Evolutionary conservation across 2,888 invertebrate genomes (phyloP).

Genomic region (Blastobasis lacticolella): DNA sequence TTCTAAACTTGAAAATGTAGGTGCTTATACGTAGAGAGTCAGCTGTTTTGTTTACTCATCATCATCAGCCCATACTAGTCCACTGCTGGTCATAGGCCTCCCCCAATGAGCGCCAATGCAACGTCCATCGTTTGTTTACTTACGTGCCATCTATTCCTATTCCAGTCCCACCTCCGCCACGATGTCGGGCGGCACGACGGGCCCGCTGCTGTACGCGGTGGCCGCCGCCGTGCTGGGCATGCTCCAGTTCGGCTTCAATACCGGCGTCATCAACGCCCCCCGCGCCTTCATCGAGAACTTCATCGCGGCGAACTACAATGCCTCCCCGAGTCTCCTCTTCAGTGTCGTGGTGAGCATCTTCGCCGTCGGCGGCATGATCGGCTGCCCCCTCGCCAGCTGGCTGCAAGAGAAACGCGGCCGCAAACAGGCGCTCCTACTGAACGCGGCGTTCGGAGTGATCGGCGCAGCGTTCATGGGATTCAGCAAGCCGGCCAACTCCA

Average conservation of each 20-base stretch:
- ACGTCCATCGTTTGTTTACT: no score
- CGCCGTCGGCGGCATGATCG: slow-evolving; percentile 85
- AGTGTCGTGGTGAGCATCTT: slow-evolving; percentile 83
- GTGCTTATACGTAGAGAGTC: no score
- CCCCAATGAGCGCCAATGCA: no score
- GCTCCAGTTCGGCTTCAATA: slow-evolving; percentile 83
- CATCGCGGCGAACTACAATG: slow-evolving; percentile 67
- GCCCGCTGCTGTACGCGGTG: slow-evolving; percentile 77
- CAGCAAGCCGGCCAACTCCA: slow-evolving; percentile 76
- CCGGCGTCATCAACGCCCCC: slow-evolving; percentile 81
- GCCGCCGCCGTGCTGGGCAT: slow-evolving; percentile 79
- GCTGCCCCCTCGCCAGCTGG: slow-evolving; percentile 83
- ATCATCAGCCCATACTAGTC: no score
- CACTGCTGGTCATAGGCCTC: no score
- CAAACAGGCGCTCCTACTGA: slow-evolving; percentile 78
- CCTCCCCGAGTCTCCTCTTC: slow-evolving; percentile 69
- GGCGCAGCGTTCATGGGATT: slow-evolving; percentile 80
- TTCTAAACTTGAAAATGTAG: no score
- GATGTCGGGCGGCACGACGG: slow-evolving; percentile 66
- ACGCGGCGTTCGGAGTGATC: slow-evolving; percentile 77
- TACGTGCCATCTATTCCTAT: slow-evolving; percentile 12
- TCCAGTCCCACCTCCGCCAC: slow-evolving; percentile 39
- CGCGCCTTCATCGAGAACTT: slow-evolving; percentile 77
- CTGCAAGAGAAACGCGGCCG: slow-evolving; percentile 81
- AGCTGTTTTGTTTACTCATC: no score